Conservation (phyloP, 1,140 invertebrate species). For the Drepana arcuata region DNA sequence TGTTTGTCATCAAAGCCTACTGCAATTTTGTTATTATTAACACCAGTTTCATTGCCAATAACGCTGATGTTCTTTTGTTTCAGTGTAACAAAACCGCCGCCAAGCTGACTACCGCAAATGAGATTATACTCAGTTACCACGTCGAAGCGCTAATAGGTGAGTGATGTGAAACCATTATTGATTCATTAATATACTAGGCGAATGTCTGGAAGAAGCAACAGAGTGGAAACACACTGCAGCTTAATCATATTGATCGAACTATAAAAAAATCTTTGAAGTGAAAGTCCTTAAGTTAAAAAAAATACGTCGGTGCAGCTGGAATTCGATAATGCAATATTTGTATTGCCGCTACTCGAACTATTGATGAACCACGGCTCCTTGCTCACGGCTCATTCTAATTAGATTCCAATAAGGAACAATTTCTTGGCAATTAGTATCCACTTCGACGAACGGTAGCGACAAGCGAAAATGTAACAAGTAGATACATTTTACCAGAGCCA, state of each 20-base stretch:
- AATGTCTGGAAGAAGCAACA: no score
- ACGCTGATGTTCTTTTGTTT: constrained; percentile 37
- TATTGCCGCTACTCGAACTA: not conserved
- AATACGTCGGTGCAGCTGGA: not conserved
- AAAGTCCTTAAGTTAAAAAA: not conserved
- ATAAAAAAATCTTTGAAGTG: not conserved
- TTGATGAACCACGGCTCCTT: not conserved
- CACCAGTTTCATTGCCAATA: no score
- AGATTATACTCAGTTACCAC: constrained; percentile 60
- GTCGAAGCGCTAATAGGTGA: constrained; percentile 69
- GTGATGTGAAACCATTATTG: constrained; percentile 4
- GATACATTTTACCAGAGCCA: no score
- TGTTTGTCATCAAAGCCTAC: constrained; percentile 22
- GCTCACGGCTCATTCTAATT: not conserved
- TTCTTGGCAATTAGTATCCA: not conserved
- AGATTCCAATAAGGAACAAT: not conserved
- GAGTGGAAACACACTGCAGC: no score
- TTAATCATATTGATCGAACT: no score
- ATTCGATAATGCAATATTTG: not conserved
- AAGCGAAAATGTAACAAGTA: constrained; percentile 4
- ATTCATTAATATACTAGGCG: not conserved
- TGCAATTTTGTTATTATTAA: no score
- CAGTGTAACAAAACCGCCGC: constrained; percentile 59
- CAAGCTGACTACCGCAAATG: constrained; percentile 71
- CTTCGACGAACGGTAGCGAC: constrained; percentile 1